phyloP scores from a whole-genome alignment of 2,113 vertebrate species.

The Agapornis roseicollis region DNA sequence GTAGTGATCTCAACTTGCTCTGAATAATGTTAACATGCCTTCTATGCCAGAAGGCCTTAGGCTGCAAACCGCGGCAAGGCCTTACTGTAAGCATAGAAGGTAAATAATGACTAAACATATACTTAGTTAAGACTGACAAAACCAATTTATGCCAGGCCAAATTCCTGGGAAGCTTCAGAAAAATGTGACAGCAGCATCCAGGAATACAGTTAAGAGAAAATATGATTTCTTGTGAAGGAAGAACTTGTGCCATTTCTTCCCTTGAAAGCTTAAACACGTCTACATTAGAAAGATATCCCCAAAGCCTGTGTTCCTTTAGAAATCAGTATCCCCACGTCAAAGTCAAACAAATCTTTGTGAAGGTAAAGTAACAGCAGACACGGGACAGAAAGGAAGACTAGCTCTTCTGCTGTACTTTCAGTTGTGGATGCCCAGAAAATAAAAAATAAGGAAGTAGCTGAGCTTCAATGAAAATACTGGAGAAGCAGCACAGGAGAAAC shows the following conservation, averaged over 20 bases:
- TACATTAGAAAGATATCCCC: not conserved
- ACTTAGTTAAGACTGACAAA: not conserved
- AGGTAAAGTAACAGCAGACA: not conserved
- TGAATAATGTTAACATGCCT: not conserved
- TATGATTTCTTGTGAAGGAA: not conserved
- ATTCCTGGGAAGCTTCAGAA: not conserved
- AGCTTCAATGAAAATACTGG: not conserved
- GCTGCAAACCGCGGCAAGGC: not conserved
- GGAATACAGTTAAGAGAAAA: not conserved
- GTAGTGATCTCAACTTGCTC: not conserved
- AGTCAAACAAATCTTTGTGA: not conserved
- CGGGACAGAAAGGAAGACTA: not conserved
- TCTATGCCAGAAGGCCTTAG: not conserved
- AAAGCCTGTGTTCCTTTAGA: not conserved
- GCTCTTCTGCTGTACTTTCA: not conserved
- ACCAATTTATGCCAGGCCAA: not conserved
- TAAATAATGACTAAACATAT: not conserved
- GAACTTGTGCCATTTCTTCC: not conserved
- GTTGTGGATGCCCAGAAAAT: not conserved
- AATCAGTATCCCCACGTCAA: not conserved
- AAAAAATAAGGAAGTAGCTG: not conserved
- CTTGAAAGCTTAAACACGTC: not conserved
- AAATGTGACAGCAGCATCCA: not conserved
- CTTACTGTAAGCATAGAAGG: not conserved
- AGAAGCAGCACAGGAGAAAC: not conserved